These are phyloP conservation scores for Delichon dasypus DNA, from an alignment of 2,797 vertebrate genomes.

Conservation along the genomic window DNA sequence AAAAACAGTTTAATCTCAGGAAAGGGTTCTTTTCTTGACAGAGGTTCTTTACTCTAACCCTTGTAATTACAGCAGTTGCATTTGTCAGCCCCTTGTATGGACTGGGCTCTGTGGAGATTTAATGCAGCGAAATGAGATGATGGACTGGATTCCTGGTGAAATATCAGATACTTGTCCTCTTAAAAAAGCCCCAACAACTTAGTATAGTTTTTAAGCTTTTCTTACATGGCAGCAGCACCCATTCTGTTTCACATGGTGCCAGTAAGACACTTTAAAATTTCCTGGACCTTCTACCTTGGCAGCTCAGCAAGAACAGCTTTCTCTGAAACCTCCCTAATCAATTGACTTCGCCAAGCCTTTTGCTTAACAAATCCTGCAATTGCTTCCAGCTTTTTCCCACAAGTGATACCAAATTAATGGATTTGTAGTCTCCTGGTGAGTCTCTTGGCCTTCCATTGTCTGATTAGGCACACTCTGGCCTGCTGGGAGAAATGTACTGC, in stretches of 20 bases:
- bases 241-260: background rate
- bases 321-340: constrained; percentile 72
- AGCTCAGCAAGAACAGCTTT: constrained; percentile 56
- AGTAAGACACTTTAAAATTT: constrained; percentile 3
- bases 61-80: background rate
- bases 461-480: constrained; percentile 47
- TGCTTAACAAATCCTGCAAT: constrained; percentile 64
- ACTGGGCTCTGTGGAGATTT: background rate
- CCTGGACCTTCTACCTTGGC: constrained; percentile 63
- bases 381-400: constrained; percentile 65
- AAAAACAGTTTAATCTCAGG: background rate
- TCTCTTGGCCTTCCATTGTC: constrained; percentile 51
- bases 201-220: background rate
- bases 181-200: background rate
- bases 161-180: background rate
- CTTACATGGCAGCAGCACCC: background rate
- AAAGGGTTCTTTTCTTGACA: background rate
- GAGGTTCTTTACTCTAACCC: background rate
- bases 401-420: constrained; percentile 66
- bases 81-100: background rate
- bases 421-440: constrained; percentile 62
- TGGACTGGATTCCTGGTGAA: background rate
- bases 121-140: accelerated
- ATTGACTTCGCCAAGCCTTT: constrained; percentile 67
- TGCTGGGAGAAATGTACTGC: constrained; percentile 42